Evolutionary conservation across 2,888 invertebrate genomes (phyloP), one percentile per base, ranked within the genome.

Genomic region (Nemapogon koenigi): DNA sequence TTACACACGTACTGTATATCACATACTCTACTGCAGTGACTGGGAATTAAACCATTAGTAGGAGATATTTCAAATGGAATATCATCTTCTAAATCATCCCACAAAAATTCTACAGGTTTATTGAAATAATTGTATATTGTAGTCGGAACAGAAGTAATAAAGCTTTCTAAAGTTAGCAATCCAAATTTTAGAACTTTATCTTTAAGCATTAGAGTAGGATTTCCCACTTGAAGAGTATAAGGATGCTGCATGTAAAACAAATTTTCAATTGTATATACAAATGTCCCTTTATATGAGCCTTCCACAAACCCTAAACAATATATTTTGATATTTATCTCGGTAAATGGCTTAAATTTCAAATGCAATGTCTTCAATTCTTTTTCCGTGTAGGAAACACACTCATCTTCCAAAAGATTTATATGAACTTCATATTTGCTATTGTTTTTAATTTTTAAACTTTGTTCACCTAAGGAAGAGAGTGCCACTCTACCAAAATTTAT

Each of bases 91-190:
- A 63, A 33, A 40, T 62, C 62, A 19, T 55, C 49, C 75, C 76
- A 78, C 40, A 48, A 46, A 48, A 64, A 75, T 16, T 57, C 42
- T 10, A 72, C 55, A 17, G 57, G 43, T 29, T 67, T 51, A 48
- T 78, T 75, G 43, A 62, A 78, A 35, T 59, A 15, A 48, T 78
- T 78, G 39, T 53, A 51, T 45, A 78, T 63, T 52, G 51, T 59
- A 29, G 76, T 44, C 2, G 72, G 67, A 3, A 68, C 65, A 3
- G 68, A 66, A n/a, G 62, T 63, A 2, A 71, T 41, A 44, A 72
- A 76, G 45, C 48, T 54, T 46, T 78, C 78, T 32, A 55, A 57
- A 11, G 68, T 66, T 6, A 67, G 63, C 76, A 76, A 76, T n/a
- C 78, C 78, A 49, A 76, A 76, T 43, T 72, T 78, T 28, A 75